Evolutionary conservation across 2,113 vertebrate genomes (phyloP).

Genomic region (Tyto alba): DNA sequence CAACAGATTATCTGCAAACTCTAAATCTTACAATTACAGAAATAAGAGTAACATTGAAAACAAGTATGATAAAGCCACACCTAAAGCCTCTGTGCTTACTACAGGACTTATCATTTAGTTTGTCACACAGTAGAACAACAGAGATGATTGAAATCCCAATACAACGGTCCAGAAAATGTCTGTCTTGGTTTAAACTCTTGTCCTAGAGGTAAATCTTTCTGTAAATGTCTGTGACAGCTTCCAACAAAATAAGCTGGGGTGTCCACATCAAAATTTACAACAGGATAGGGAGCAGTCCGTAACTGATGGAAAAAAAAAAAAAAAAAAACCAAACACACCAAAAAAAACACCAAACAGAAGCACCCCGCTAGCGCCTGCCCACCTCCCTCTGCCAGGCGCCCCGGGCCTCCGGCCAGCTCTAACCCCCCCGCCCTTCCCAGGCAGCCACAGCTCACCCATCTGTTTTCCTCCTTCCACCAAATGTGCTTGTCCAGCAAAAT

Average conservation of each 20-base stretch:
- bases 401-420: background rate
- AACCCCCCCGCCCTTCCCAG: background rate
- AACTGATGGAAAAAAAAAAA: no score
- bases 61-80: background rate
- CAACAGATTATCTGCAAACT: background rate
- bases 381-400: fast-evolving
- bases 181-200: background rate
- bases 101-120: background rate
- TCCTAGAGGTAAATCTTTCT: background rate
- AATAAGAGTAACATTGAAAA: background rate
- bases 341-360: background rate
- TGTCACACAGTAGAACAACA: background rate
- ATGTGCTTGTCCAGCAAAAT: background rate
- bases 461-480: background rate
- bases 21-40: background rate
- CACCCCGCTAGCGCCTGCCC: background rate
- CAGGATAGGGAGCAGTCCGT: background rate
- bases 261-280: background rate
- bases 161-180: background rate
- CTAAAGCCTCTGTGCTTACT: background rate
- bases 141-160: background rate
- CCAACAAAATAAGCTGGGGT: fast-evolving
- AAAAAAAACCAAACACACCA: no score
- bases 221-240: background rate
- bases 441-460: fast-evolving